Percentiles rank a stretch among this genome's conserved stretches.
These are phyloP conservation scores for Tiliacea citrago DNA, from an alignment of 2,888 invertebrate species.

Conservation along the genomic window DNA sequence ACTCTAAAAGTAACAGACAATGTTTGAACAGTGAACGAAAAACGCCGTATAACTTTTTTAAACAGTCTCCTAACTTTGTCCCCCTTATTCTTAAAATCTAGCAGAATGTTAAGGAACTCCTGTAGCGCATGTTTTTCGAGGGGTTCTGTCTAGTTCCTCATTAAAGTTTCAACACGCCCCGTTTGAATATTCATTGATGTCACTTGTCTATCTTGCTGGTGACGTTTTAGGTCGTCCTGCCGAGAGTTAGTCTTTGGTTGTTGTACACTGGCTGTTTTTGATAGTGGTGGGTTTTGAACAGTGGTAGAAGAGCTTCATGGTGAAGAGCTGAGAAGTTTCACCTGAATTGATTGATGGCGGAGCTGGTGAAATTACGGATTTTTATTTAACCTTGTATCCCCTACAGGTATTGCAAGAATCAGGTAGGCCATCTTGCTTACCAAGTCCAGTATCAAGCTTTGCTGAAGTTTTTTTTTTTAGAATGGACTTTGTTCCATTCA, in stretches of 20 bases:
- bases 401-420: not conserved
- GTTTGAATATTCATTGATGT: constrained; percentile 73
- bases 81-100: not conserved
- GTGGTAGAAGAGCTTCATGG: not conserved
- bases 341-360: not conserved
- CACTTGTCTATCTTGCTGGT: constrained; percentile 59
- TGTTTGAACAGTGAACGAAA: not conserved
- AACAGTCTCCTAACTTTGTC: constrained; percentile 1
- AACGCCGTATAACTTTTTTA: constrained; percentile 4
- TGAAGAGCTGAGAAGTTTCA: not conserved
- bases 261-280: constrained; percentile 14
- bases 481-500: not conserved
- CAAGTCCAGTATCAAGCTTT: not conserved
- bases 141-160: constrained; percentile 60
- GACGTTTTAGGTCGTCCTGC: not conserved
- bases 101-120: constrained; percentile 8
- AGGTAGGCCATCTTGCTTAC: not conserved
- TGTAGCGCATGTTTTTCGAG: constrained; percentile 32
- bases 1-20: not conserved
- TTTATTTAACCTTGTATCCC: too few relatives aligned
- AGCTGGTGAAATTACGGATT: not conserved
- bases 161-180: constrained; percentile 70
- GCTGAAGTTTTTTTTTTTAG: not conserved
- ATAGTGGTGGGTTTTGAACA: not conserved
- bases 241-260: not conserved